Evolutionary conservation across 2,113 vertebrate genomes (phyloP), one percentile per base, ranked within the genome.

Genomic region (Lamprologus ornatipinnis): DNA sequence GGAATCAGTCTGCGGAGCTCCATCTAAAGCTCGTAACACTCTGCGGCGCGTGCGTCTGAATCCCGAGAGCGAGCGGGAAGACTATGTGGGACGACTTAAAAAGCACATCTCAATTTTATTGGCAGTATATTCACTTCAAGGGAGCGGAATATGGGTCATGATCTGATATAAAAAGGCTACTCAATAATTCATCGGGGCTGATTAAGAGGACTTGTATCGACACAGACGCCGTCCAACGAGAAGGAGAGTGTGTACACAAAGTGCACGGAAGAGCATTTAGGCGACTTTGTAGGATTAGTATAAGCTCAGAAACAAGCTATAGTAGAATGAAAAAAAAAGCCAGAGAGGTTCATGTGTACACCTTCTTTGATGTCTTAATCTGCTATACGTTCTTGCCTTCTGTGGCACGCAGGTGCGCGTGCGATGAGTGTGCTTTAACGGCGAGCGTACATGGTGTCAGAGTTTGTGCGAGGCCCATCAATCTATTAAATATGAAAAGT

Each of bases 401-500:
- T 73, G 49, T 6, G 35, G 42, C 9, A 13, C n/a, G 9, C 60
- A 12, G 60, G 60, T 12, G 58, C 4, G 47, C 68, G 55, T 82
- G 87, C 68, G 68, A 89, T 21, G 13, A 7, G 53, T 45, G 87
- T 28, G 80, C 21, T 83, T 49, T 49, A 83, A 79, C 45, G 35
- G 80, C n/a, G 54, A 84, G 88, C 83, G 88, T 85, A 15, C 60
- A 14, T 85, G 83, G 89, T 91, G 87, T 84, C 85, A 81, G 53
- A 75, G 78, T 86, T 85, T 85, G 49, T 86, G 91, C 42, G 88
- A 63, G 85, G 87, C 79, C 91, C 91, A 89, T 94, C 84, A 79
- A 79, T 94, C 83, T 93, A 96, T 96, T 92, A 96, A 95, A 96
- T 90, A 96, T 96, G 93, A 91, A 96, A 90, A 91, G 85, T 89